Base-by-base conservation (phyloP, 1,140 invertebrate species). In the Ruditapes philippinarum region DNA sequence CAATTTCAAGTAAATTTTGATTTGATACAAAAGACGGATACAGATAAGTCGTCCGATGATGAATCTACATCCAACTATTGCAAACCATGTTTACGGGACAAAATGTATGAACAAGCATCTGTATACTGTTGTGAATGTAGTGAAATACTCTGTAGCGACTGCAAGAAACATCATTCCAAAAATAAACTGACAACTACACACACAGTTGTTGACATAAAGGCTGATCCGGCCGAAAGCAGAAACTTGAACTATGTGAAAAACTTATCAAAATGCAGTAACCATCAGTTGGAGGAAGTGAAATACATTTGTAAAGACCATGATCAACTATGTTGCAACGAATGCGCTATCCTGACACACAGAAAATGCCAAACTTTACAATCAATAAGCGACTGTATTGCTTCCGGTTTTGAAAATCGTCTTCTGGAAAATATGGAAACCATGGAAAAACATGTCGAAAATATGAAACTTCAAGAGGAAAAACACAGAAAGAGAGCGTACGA, bases 321-420 rank as follows among this genome's bases (percentile, higher is more conserved):
- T 45, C 70, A 74, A 22, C n/a, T 74, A 22, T 74, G 70, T 49
- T 74, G 70, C 70, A 74, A 74, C 25, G 70, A 74, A 38, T 74
- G 70, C 25, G 70, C 70, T 42, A 74, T 74, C 3, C 5, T 42
- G 22, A 19, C n/a, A 28, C 70, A 74, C 25, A 74, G 70, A 74
- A 45, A 74, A 74, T 74, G 70, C n/a, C 38, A 49, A n/a, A 5
- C 12, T 14, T 22, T 74, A 14, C 22, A 49, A 1, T 28, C 70
- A 40, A 74, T 74, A 40, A n/a, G 3, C 1, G 12, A 42, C 40
- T 31, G 25, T 4, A 12, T 25, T 28, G 36, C 68, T 22, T 33
- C 68, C 11, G 70, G n/a, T 25, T 31, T 19, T 14, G 25, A 17
- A 12, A 74, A 45, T 25, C 3, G n/a, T 74, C 3, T 74, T 19